phyloP scores from a whole-genome alignment of 2,888 invertebrate species.

The Sesia apiformis region DNA sequence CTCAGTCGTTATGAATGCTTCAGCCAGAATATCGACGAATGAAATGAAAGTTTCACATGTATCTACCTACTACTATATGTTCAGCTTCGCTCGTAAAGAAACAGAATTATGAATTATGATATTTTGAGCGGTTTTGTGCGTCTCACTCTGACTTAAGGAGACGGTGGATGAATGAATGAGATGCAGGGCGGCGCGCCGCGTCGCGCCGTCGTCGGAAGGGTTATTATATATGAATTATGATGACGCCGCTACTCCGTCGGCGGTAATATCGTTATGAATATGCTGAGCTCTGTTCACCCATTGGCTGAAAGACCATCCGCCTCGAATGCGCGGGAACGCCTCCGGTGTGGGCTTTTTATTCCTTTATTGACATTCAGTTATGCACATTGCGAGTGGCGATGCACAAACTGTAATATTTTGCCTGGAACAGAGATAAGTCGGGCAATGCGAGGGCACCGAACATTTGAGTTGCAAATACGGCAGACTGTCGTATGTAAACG shows the following conservation, averaged over 20 bases:
- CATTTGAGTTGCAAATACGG: conserved; percentile 73
- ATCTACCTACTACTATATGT: neutral
- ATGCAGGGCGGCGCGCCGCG: conserved; percentile 52
- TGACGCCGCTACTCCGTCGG: conserved; percentile 65
- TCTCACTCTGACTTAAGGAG: conserved; percentile 50
- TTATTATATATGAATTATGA: conserved; percentile 76
- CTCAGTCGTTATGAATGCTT: neutral
- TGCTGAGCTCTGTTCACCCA: conserved; percentile 63
- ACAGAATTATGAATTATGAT: conserved; percentile 73
- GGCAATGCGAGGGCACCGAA: conserved; percentile 54
- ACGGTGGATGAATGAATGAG: conserved; percentile 41
- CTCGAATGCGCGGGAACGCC: conserved; percentile 67
- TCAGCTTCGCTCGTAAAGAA: conserved; percentile 39
- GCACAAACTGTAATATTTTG: conserved; percentile 73
- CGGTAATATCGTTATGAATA: conserved; percentile 76
- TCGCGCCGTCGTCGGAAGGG: conserved; percentile 62
- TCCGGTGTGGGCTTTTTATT: conserved; percentile 65
- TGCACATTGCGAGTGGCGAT: conserved; percentile 68
- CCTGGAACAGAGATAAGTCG: conserved; percentile 61
- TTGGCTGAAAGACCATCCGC: conserved; percentile 70
- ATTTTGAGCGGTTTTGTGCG: conserved; percentile 39
- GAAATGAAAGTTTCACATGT: neutral
- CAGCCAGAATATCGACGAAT: neutral
- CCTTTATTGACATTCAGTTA: conserved; percentile 73
- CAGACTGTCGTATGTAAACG: conserved; percentile 72